These are phyloP conservation scores for Cryptus viduatorius DNA, from an alignment of 2,888 invertebrate species.

Conservation along the genomic window DNA sequence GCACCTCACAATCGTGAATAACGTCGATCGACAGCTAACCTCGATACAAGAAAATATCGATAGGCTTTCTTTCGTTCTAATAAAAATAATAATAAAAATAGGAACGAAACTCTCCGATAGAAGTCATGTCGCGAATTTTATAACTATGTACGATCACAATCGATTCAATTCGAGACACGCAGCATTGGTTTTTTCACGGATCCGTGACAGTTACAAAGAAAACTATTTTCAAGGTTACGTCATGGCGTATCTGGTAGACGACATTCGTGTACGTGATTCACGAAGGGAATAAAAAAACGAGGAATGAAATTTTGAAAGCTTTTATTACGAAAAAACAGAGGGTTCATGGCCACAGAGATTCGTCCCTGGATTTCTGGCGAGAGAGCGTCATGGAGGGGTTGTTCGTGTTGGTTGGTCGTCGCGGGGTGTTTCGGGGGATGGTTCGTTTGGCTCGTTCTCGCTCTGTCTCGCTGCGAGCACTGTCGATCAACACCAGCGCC, in stretches of 20 bases:
- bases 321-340: not conserved
- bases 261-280: too few relatives aligned
- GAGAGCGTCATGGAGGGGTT: slow-evolving; percentile 45
- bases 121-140: not conserved
- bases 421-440: slow-evolving; percentile 51
- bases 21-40: not conserved
- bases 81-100: not conserved
- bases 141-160: too few relatives aligned
- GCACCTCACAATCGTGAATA: not conserved
- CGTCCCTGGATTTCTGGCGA: slow-evolving; percentile 48
- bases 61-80: not conserved
- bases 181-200: too few relatives aligned
- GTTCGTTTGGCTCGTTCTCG: slow-evolving; percentile 69
- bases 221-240: too few relatives aligned
- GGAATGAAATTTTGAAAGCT: slow-evolving; percentile 6
- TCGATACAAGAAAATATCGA: slow-evolving; percentile 1
- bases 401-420: slow-evolving; percentile 49
- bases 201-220: too few relatives aligned
- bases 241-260: too few relatives aligned
- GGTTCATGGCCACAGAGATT: slow-evolving; percentile 26
- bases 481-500: slow-evolving; percentile 74
- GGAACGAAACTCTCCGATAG: not conserved
- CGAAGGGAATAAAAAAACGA: not conserved
- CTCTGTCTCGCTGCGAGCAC: slow-evolving; percentile 58
- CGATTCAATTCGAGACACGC: too few relatives aligned